A percentile compares a stretch with the other conserved stretches of the same genome.
Evolutionary conservation across 1,140 invertebrate species (phyloP).

Genomic region (Venturia canescens): DNA sequence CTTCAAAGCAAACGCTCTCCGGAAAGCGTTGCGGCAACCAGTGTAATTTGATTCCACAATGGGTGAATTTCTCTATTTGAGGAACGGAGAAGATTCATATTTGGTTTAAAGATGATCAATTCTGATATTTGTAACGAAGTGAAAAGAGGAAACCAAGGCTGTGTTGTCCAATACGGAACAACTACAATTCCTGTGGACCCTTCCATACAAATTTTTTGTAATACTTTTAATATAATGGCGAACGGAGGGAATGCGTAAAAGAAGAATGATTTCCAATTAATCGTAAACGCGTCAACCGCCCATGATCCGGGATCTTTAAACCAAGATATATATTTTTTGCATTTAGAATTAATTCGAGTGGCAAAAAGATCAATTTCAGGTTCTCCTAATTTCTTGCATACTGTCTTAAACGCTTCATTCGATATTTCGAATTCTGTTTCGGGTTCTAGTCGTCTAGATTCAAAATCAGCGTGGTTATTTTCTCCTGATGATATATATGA

Average conservation of each 20-base stretch:
- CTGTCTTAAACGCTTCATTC: too few species aligned
- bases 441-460: too few species aligned
- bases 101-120: slow-evolving; percentile 42
- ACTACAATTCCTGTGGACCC: slow-evolving; percentile 15
- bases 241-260: slow-evolving; percentile 45
- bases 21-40: slow-evolving; percentile 57
- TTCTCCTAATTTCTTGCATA: too few species aligned
- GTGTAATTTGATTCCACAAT: slow-evolving; percentile 51
- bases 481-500: too few species aligned
- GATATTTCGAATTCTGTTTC: too few species aligned
- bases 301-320: too few species aligned
- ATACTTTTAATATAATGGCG: neutral
- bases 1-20: slow-evolving; percentile 48
- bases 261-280: slow-evolving; percentile 31
- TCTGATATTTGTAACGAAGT: neutral
- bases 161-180: slow-evolving; percentile 22
- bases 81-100: slow-evolving; percentile 25
- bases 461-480: too few species aligned
- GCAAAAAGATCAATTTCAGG: too few species aligned
- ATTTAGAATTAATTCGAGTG: too few species aligned
- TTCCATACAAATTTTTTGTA: slow-evolving; percentile 37
- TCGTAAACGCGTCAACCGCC: slow-evolving; percentile 43
- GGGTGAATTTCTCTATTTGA: slow-evolving; percentile 28
- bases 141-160: slow-evolving; percentile 31
- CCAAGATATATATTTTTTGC: too few species aligned